These are phyloP conservation scores for Corbicula japonica DNA, from an alignment of 2,888 invertebrate species.

Conservation along the genomic window DNA sequence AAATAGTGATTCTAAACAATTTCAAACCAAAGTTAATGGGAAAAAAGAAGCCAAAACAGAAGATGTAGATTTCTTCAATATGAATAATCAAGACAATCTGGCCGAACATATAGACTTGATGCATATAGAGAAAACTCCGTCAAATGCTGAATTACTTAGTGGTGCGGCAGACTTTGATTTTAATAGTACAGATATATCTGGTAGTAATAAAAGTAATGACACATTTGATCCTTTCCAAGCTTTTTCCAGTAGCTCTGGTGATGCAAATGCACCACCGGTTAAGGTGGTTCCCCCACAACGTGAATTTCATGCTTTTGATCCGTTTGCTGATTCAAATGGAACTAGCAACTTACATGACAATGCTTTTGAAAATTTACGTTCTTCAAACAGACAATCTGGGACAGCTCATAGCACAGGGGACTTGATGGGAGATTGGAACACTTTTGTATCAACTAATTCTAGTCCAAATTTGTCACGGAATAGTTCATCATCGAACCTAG, in stretches of 20 bases:
- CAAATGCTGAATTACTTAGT: slow-evolving; percentile 78
- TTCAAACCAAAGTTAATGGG: slow-evolving; percentile 17
- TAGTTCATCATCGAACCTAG: slow-evolving; percentile 61
- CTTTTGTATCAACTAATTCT: slow-evolving; percentile 50
- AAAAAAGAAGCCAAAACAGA: slow-evolving; percentile 21
- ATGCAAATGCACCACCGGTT: slow-evolving; percentile 53
- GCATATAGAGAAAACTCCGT: slow-evolving; percentile 72
- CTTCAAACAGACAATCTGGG: slow-evolving; percentile 59
- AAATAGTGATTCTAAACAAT: slow-evolving; percentile 6
- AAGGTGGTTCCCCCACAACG: slow-evolving; percentile 47
- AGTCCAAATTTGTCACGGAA: slow-evolving; percentile 69
- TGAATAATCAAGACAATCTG: slow-evolving; percentile 61
- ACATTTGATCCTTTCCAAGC: slow-evolving; percentile 84
- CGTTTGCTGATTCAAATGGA: slow-evolving; percentile 69
- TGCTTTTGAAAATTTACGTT: not conserved
- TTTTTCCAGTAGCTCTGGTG: slow-evolving; percentile 44
- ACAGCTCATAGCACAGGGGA: slow-evolving; percentile 65
- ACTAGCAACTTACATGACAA: not conserved
- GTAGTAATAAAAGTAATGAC: slow-evolving; percentile 47
- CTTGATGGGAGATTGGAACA: slow-evolving; percentile 80
- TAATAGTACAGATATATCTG: slow-evolving; percentile 14
- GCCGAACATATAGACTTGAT: slow-evolving; percentile 71
- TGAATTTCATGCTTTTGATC: slow-evolving; percentile 75
- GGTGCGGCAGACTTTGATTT: slow-evolving; percentile 56
- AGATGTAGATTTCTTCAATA: slow-evolving; percentile 77